Evolutionary conservation across 2,888 invertebrate genomes (phyloP), one percentile per base, ranked within the genome.

Genomic region (Hydrotaea diabolus): DNA sequence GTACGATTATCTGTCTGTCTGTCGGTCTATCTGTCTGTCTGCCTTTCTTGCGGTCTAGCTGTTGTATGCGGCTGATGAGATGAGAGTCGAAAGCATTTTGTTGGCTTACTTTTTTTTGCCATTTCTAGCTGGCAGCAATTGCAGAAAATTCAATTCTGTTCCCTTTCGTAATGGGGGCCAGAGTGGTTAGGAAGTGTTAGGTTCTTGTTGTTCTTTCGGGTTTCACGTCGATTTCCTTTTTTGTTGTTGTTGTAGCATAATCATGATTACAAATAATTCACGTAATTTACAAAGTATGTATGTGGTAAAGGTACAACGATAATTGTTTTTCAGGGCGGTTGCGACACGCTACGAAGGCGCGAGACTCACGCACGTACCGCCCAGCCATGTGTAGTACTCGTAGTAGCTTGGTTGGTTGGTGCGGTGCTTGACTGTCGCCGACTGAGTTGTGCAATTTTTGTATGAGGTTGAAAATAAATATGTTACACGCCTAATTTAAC

Each of bases 281-380:
- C 80, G 80, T 83, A 80, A 74, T 83, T 80, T 77, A 49, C 36
- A 77, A 80, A 80, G 80, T 80, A 80, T 31, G 31, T 31, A 31
- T 83, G 77, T 77, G 83, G 74, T 69, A 80, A 80, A 62, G 74
- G 74, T 36, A 64, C 26, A 36, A 80, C 17, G 71, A 75, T 77
- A 80, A 83, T 77, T 80, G 77, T 77, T 80, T 83, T 80, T 77
- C 31, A 46, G 64, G 43, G 64, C 7, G 43, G 57, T 53, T 49
- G 19, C 7, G 39, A 69, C 23, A 31, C 7, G 19, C 46, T 31
- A 4, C 49, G n/a, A 2, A 2, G n/a, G 49, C 49, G 46, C 11
- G 46, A 36, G 31, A 4, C 26, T 31, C 62, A 62, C 62, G 62
- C 62, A 62, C 62, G n/a, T 15, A 62, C 26, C 11, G n/a, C n/a